Evolutionary conservation across 2,113 vertebrate species (phyloP), one percentile per base, ranked within the genome.

Genomic region (Lophura nycthemera): DNA sequence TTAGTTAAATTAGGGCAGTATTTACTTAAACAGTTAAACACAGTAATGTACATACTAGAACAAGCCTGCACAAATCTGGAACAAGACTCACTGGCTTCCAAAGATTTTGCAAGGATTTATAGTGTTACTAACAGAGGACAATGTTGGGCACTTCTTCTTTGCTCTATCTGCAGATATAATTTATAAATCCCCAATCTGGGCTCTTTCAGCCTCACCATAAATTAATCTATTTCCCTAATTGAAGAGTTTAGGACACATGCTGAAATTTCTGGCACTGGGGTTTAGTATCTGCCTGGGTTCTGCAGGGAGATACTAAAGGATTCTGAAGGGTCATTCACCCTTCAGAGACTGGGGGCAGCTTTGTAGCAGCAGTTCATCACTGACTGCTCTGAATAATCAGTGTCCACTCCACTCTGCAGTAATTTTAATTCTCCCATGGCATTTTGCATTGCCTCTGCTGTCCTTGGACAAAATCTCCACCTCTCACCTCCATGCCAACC

Each of bases 401-500:
- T 2, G 0, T 42, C 29, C 65, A 20, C 43, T 61, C 16, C 3
- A 8, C 50, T 63, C 40, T 34, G 7, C 42, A 42, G 22, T 74
- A 43, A 38, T 13, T 74, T 43, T 43, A 59, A n/a, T 43, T 40
- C 22, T 59, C 15, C 54, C 40, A 13, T 43, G 54, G 27, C 10
- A 74, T 27, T 72, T 43, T 56, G 66, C 21, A 34, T 3, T 24
- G 21, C 50, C 32, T 8, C 3, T 1, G 0, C 13, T 80, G 34
- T 15, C 18, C 59, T 47, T 17, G n/a, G 38, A 65, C 34, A 65
- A 84, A 83, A 42, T 4, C 45, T 50, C 43, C 38, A 61, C 6
- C 17, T 75, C 2, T 50, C n/a, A 19, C 3, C 2, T 3, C 7
- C 11, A 2, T 0, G 0, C 30, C 32, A 7, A 24, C 21, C 74